Base-by-base conservation (phyloP, 2,113 vertebrate species). In the Pontoporia blainvillei region DNA sequence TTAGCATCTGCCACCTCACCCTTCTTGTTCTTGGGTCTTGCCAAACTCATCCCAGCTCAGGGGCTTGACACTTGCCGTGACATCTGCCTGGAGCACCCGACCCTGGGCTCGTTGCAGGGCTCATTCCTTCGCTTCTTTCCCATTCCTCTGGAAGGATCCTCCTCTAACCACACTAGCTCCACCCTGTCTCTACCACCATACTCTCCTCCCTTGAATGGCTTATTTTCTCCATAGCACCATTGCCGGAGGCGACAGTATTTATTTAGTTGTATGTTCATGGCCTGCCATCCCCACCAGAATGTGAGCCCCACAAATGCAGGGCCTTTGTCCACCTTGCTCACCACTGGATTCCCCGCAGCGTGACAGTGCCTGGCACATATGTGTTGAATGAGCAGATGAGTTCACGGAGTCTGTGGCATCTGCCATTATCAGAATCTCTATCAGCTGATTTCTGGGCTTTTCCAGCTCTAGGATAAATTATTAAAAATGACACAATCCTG, bases 151-250 rank as follows among this genome's bases (percentile, higher is more conserved):
- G 27, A 13, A 82, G 54, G 4, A 8, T 23, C 41, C 12, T 52
- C 17, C n/a, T 41, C 12, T 20, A 14, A n/a, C 69, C 67, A 52
- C 44, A 11, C 8, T n/a, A 0, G 29, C 41, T 34, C 44, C 7
- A 29, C 2, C 11, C 23, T 0, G 1, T 0, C 31, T 6, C 8
- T 54, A 3, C 46, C 1, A 0, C 18, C 36, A 0, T 2, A 3
- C 64, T 39, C 31, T 36, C 5, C 39, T 17, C 31, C n/a, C 17
- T 46, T 34, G 23, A 2, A 3, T 49, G 5, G 61, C 82, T 76
- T 8, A 3, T 67, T 34, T 71, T 39, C 29, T 20, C 75, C 14
- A 1, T 8, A 34, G 34, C 85, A 18, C 59, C 44, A 10, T 73
- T 17, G 9, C 52, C 36, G 15, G 39, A 78, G 13, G 13, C 25